A percentile compares a stretch with the other conserved stretches of the same genome.
phyloP scores from a whole-genome alignment of 2,888 invertebrate genomes.

The Panorpa germanica region DNA sequence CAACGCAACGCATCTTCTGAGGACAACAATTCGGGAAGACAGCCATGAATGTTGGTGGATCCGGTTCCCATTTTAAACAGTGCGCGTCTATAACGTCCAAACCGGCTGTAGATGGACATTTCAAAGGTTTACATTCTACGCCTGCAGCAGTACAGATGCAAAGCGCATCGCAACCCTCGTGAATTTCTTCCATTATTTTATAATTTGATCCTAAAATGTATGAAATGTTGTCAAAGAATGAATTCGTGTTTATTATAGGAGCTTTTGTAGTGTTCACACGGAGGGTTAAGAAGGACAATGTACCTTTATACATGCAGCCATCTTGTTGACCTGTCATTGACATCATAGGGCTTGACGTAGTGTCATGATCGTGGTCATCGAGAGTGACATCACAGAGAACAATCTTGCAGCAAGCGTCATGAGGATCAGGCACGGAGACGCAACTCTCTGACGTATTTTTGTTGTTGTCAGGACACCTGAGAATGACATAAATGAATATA shows the following conservation, averaged over 20 bases:
- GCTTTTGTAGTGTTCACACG: conserved; percentile 21
- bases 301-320: not conserved
- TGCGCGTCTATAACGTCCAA: conserved; percentile 69
- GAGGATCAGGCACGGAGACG: conserved; percentile 63
- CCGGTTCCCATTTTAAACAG: conserved; percentile 73
- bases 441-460: conserved; percentile 48
- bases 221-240: too few relatives aligned
- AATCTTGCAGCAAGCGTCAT: conserved; percentile 68
- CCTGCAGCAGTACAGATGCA: conserved; percentile 56
- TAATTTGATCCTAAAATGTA: conserved; percentile 18
- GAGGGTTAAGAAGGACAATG: too few relatives aligned
- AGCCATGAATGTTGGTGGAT: conserved; percentile 48
- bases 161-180: conserved; percentile 62
- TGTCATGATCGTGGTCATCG: conserved; percentile 46
- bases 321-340: conserved; percentile 17
- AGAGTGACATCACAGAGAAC: conserved; percentile 73
- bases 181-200: conserved; percentile 49
- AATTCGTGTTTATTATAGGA: too few relatives aligned
- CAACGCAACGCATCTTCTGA: conserved; percentile 53
- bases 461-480: conserved; percentile 37
- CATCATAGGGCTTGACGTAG: conserved; percentile 18
- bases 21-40: conserved; percentile 68
- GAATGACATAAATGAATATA: conserved; percentile 7
- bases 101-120: conserved; percentile 70
- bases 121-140: conserved; percentile 57